Conservation (phyloP, 2,888 invertebrate genomes). For the Taenaris catops region DNA sequence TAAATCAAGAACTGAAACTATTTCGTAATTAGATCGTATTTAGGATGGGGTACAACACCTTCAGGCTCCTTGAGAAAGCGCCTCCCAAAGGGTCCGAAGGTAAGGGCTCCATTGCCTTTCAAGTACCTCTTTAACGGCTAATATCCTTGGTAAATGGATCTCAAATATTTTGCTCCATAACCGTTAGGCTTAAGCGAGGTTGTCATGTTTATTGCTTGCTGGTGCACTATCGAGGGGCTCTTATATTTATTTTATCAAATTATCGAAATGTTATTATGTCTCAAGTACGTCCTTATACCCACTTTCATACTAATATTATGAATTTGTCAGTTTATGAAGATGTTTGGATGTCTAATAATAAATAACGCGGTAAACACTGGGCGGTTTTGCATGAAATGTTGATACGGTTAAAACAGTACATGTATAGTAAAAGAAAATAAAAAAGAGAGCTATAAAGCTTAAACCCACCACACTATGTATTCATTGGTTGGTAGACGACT, state of each 20-base stretch:
- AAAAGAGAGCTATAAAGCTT: too few relatives aligned
- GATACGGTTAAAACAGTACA: too few relatives aligned
- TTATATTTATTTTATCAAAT: slow-evolving; percentile 22
- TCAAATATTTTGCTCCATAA: slow-evolving; percentile 69
- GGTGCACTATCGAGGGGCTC: slow-evolving; percentile 30
- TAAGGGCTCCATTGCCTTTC: slow-evolving; percentile 67
- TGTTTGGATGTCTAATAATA: too few relatives aligned
- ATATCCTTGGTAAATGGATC: slow-evolving; percentile 75
- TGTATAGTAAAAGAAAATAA: too few relatives aligned
- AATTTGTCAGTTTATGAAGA: too few relatives aligned
- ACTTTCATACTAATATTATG: too few relatives aligned
- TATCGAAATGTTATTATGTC: slow-evolving; percentile 16
- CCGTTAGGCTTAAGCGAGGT: slow-evolving; percentile 55
- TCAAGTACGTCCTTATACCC: slow-evolving; percentile 5
- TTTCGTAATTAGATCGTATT: slow-evolving; percentile 81
- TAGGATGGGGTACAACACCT: slow-evolving; percentile 75
- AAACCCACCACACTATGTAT: too few relatives aligned
- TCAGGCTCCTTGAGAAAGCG: slow-evolving; percentile 65
- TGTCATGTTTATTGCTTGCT: slow-evolving; percentile 62
- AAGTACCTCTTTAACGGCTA: slow-evolving; percentile 77
- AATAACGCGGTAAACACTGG: too few relatives aligned
- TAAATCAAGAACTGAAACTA: slow-evolving; percentile 81
- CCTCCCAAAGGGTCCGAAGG: slow-evolving; percentile 71
- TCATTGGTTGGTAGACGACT: too few relatives aligned
- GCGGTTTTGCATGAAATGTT: too few relatives aligned